Conservation (phyloP, 2,888 invertebrate species). For the Xestia sexstrigata region DNA sequence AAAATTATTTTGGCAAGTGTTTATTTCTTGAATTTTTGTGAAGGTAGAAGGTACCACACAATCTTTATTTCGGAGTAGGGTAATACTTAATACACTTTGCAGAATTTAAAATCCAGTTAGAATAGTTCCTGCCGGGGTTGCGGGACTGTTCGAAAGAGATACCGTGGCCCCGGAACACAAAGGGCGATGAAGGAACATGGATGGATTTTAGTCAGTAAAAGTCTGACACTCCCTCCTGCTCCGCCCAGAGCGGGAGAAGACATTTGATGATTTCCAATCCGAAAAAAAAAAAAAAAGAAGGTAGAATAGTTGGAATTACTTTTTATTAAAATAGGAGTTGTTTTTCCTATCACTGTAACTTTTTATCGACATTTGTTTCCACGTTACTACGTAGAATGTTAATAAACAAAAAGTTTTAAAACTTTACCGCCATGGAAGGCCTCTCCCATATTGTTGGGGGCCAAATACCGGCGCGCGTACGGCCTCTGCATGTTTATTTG, state of each 20-base stretch:
- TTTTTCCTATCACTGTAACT: neutral
- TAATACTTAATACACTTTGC: neutral
- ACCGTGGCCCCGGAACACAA: no score
- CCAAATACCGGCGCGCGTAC: conserved; percentile 80
- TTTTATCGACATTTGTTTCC: neutral
- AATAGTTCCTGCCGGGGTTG: no score
- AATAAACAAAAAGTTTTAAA: conserved; percentile 12
- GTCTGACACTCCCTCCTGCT: no score
- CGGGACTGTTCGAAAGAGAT: no score
- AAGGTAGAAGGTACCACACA: neutral
- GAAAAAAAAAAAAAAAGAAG: no score
- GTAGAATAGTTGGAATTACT: neutral
- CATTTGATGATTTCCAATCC: no score
- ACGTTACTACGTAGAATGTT: neutral
- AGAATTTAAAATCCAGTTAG: neutral
- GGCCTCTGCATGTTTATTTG: conserved; percentile 84
- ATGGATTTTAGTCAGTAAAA: no score
- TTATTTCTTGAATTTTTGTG: neutral
- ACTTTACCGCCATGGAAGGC: conserved; percentile 83
- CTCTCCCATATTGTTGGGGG: conserved; percentile 84
- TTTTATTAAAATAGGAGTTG: neutral
- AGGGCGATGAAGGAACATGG: no score
- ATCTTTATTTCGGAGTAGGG: neutral
- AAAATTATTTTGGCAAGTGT: neutral
- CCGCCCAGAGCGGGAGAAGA: no score